Evolutionary conservation across 2,888 invertebrate genomes (phyloP).

Genomic region (Blastobasis adustella): DNA sequence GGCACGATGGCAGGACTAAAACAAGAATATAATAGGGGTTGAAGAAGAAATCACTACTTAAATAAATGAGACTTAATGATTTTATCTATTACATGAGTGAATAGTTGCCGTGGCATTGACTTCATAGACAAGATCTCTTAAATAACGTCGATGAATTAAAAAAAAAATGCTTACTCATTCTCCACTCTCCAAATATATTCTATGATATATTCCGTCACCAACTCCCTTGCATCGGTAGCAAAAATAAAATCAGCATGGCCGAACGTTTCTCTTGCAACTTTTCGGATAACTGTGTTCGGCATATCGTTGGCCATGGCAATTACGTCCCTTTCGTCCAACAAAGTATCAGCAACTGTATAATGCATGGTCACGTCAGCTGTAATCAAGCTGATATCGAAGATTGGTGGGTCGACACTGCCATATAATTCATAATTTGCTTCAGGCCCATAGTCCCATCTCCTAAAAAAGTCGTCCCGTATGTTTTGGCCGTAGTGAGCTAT

Average conservation of each 20-base stretch:
- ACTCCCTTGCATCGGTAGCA: conserved; percentile 35
- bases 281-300: conserved; percentile 35
- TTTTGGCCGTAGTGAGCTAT: conserved; percentile 55
- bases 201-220: conserved; percentile 44
- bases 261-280: conserved; percentile 37
- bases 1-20: too few relatives aligned
- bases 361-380: conserved; percentile 41
- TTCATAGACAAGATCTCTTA: too few relatives aligned
- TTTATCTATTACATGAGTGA: too few relatives aligned
- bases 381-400: conserved; percentile 37
- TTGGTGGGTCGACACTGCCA: conserved; percentile 32
- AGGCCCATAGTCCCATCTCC: conserved; percentile 37
- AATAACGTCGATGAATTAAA: too few relatives aligned
- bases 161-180: too few relatives aligned
- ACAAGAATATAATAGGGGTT: too few relatives aligned
- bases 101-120: too few relatives aligned
- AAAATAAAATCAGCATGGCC: conserved; percentile 35
- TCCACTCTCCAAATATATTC: conserved; percentile 16
- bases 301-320: conserved; percentile 41
- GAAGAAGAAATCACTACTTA: too few relatives aligned
- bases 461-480: conserved; percentile 40
- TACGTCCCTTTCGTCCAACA: conserved; percentile 43
- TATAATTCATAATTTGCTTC: conserved; percentile 31
- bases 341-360: conserved; percentile 36
- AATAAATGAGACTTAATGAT: too few relatives aligned